These are phyloP conservation scores for Beaufortia kweichowensis DNA, from an alignment of 2,113 vertebrate genomes.

Conservation along the genomic window DNA sequence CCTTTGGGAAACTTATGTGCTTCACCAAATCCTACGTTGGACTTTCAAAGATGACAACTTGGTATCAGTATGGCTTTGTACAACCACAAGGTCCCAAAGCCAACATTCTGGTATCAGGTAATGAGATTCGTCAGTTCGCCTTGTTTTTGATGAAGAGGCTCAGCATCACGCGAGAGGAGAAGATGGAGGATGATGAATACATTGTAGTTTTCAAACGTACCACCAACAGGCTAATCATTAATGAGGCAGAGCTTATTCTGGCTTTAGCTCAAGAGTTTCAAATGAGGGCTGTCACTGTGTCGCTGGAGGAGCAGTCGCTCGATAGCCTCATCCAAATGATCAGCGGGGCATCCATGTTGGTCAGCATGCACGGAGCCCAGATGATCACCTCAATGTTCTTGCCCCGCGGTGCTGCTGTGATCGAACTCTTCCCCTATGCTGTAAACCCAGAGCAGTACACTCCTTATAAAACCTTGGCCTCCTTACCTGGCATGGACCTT, in stretches of 20 bases:
- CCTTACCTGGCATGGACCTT: constrained; percentile 93
- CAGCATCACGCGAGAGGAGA: constrained; percentile 76
- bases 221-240: constrained; percentile 89
- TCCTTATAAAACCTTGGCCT: constrained; percentile 91
- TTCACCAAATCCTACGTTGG: constrained; percentile 94
- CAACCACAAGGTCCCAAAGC: constrained; percentile 97
- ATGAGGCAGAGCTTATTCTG: constrained; percentile 92
- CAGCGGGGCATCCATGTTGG: constrained; percentile 86
- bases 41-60: constrained; percentile 94
- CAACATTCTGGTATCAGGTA: constrained; percentile 93
- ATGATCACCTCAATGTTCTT: constrained; percentile 90
- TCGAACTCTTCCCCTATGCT: constrained; percentile 93
- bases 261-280: constrained; percentile 92
- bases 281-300: constrained; percentile 91
- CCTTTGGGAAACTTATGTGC: constrained; percentile 92
- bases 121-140: constrained; percentile 90
- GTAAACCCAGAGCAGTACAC: constrained; percentile 96
- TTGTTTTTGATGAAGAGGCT: constrained; percentile 81
- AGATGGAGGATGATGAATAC: constrained; percentile 77
- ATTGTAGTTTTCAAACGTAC: constrained; percentile 92
- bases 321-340: constrained; percentile 83
- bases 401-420: constrained; percentile 85
- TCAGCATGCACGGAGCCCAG: constrained; percentile 97
- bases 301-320: constrained; percentile 89
- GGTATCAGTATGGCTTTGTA: constrained; percentile 98